Conservation (phyloP, 2,113 vertebrate species). For the Nerophis ophidion region DNA sequence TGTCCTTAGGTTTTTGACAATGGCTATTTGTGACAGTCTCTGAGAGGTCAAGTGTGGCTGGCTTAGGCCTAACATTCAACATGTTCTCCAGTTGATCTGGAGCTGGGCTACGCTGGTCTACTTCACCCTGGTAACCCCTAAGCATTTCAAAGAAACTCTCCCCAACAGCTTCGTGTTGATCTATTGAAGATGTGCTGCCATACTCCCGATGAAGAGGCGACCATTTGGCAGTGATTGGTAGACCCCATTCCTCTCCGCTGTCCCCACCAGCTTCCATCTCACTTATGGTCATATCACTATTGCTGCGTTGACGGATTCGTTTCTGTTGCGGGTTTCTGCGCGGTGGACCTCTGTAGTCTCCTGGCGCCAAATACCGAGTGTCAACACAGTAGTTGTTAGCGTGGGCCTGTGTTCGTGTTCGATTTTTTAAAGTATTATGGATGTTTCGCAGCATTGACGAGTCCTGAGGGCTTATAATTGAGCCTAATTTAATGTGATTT, state of each 20-base stretch:
- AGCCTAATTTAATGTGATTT: conserved; percentile 72
- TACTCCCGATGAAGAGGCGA: conserved; percentile 90
- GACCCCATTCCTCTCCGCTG: conserved; percentile 87
- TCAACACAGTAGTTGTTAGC: conserved; percentile 73
- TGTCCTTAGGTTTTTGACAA: conserved; percentile 79
- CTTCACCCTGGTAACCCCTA: conserved; percentile 84
- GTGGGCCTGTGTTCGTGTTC: conserved; percentile 77
- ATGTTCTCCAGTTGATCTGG: conserved; percentile 83
- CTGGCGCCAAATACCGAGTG: conserved; percentile 79
- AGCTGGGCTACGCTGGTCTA: conserved; percentile 79
- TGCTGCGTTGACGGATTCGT: conserved; percentile 88
- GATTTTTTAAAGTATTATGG: conserved; percentile 85
- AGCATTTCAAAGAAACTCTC: conserved; percentile 90
- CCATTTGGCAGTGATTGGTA: conserved; percentile 76
- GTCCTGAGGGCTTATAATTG: conserved; percentile 81
- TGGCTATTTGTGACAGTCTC: conserved; percentile 73
- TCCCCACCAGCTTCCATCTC: conserved; percentile 86
- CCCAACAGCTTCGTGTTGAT: conserved; percentile 87
- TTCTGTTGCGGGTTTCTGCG: conserved; percentile 80
- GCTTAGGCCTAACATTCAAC: conserved; percentile 69
- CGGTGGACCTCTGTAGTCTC: conserved; percentile 80
- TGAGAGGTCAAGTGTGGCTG: conserved; percentile 71
- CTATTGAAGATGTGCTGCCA: conserved; percentile 97
- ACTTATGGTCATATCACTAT: conserved; percentile 91
- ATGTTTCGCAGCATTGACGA: conserved; percentile 91